Conservation (phyloP, 2,888 invertebrate genomes). For the Ptychoptera albimana region DNA sequence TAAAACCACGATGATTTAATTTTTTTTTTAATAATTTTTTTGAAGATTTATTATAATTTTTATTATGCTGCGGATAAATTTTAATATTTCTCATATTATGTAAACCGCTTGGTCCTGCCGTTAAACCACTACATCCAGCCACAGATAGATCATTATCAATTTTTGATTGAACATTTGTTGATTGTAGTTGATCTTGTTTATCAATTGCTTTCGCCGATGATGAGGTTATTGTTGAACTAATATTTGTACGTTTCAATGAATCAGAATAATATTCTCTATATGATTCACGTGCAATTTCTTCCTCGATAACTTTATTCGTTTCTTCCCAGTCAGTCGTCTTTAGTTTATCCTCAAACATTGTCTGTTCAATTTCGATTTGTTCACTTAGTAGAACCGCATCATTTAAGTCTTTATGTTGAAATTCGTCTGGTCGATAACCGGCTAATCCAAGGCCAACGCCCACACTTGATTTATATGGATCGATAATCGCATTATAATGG, state of each 20-base stretch:
- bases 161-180: neutral
- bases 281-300: constrained; percentile 72
- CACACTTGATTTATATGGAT: constrained; percentile 65
- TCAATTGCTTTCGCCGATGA: neutral
- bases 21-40: too few species aligned
- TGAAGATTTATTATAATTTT: too few species aligned
- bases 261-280: constrained; percentile 65
- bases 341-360: constrained; percentile 81
- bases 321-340: constrained; percentile 84
- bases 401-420: constrained; percentile 46
- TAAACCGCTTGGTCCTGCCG: too few species aligned
- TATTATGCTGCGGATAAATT: too few species aligned
- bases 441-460: constrained; percentile 76
- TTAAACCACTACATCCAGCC: too few species aligned
- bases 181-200: neutral
- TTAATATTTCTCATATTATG: too few species aligned
- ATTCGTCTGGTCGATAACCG: constrained; percentile 56
- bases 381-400: constrained; percentile 66
- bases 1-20: too few species aligned
- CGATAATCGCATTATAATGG: constrained; percentile 78
- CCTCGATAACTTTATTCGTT: constrained; percentile 78
- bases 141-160: neutral
- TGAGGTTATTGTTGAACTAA: constrained; percentile 10
- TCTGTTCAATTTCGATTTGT: constrained; percentile 65
- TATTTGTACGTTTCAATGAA: constrained; percentile 32